A percentile compares a stretch with the other conserved stretches of the same genome.
Conservation (phyloP, 1,140 invertebrate species). For the Zaprionus tsacasi region DNA sequence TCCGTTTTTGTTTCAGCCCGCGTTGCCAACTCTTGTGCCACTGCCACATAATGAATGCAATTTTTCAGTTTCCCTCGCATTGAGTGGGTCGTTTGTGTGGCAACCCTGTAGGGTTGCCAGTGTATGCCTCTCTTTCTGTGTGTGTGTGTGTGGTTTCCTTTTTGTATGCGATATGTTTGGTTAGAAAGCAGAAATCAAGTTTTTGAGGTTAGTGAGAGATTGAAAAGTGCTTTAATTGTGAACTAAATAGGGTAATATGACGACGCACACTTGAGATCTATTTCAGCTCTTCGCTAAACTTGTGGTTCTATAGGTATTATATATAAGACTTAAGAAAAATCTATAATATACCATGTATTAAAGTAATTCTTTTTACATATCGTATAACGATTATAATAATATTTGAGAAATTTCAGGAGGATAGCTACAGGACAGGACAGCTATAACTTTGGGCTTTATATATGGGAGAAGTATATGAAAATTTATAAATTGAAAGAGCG, state of each 20-base stretch:
- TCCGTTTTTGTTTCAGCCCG: conserved; percentile 31
- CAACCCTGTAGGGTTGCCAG: background rate
- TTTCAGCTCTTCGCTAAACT: too few species aligned
- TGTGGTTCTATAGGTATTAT: too few species aligned
- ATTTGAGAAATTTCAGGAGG: too few species aligned
- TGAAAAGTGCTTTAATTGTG: background rate
- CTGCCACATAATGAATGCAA: conserved; percentile 79
- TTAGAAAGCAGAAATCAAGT: conserved; percentile 10
- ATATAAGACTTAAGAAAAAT: too few species aligned
- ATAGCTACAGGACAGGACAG: too few species aligned
- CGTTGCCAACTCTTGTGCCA: conserved; percentile 50
- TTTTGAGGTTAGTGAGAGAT: background rate
- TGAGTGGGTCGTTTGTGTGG: conserved; percentile 46
- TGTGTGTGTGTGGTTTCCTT: background rate
- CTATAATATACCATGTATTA: too few species aligned
- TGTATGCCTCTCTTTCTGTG: background rate
- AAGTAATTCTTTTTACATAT: background rate
- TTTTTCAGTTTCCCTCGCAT: conserved; percentile 57
- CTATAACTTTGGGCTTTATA: too few species aligned
- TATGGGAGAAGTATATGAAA: too few species aligned
- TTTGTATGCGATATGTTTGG: conserved; percentile 3
- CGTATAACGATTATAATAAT: too few species aligned
- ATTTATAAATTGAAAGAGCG: too few species aligned
- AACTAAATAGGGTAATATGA: background rate
- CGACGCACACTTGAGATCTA: too few species aligned